A percentile compares a stretch with the other conserved stretches of the same genome.
Conservation (phyloP, 2,888 invertebrate species). For the Amphimallon solstitiale region DNA sequence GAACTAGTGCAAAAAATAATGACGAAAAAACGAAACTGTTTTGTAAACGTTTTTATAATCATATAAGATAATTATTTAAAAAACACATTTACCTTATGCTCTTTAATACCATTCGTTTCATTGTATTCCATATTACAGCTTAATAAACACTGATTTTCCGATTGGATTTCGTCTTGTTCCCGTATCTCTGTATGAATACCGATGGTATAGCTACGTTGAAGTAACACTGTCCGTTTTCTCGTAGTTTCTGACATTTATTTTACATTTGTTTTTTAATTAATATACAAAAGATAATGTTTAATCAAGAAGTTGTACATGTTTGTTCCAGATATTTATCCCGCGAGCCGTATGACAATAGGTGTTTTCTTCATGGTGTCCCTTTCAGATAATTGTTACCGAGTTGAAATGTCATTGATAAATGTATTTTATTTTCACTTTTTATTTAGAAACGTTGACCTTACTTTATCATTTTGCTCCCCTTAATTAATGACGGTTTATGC, state of each 20-base stretch:
- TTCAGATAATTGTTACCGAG: slow-evolving; percentile 8
- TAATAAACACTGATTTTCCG: slow-evolving; percentile 42
- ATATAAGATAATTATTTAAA: slow-evolving; percentile 15
- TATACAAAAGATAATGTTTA: background rate
- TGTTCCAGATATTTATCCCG: background rate
- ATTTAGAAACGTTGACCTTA: slow-evolving; percentile 1
- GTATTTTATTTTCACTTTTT: background rate
- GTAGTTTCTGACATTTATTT: slow-evolving; percentile 13
- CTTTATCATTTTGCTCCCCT: no score
- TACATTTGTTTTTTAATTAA: background rate
- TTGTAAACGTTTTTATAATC: background rate
- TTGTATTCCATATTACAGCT: slow-evolving; percentile 49
- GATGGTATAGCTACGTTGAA: slow-evolving; percentile 38
- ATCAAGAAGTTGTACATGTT: background rate
- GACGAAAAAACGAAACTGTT: no score
- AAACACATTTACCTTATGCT: slow-evolving; percentile 44
- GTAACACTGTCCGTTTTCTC: slow-evolving; percentile 3
- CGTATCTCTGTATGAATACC: slow-evolving; percentile 34
- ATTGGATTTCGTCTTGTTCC: slow-evolving; percentile 22
- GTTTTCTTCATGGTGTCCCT: background rate
- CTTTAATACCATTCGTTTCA: slow-evolving; percentile 41
- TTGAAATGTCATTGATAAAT: slow-evolving; percentile 25
- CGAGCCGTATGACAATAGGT: background rate
- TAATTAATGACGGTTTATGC: no score
- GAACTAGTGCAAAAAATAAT: no score